A percentile compares a stretch with the other conserved stretches of the same genome.
Evolutionary conservation across 1,140 invertebrate genomes (phyloP).

Genomic region (Steinernema feltiae): DNA sequence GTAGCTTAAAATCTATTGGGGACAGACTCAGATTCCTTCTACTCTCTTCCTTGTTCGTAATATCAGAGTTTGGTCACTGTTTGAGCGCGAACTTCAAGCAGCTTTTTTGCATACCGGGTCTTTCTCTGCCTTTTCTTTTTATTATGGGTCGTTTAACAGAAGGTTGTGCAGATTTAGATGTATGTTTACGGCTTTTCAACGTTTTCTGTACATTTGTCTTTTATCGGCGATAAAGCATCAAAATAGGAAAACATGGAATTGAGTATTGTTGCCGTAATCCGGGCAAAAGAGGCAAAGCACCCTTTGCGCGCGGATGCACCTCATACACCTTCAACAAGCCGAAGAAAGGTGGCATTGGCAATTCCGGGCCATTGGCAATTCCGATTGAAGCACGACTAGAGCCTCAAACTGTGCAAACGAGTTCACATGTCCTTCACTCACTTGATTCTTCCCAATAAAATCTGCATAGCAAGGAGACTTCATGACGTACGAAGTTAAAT

Average conservation of each 20-base stretch:
- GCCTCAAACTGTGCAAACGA: too few relatives aligned
- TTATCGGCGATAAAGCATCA: not conserved
- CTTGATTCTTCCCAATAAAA: too few relatives aligned
- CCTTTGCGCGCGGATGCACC: too few relatives aligned
- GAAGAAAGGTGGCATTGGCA: too few relatives aligned
- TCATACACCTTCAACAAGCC: too few relatives aligned
- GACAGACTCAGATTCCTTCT: not conserved
- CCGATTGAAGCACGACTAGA: too few relatives aligned
- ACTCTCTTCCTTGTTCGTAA: not conserved
- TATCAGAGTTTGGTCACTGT: not conserved
- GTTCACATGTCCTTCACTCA: too few relatives aligned
- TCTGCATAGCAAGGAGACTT: too few relatives aligned
- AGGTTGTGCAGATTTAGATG: slow-evolving; percentile 11
- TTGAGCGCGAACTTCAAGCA: not conserved
- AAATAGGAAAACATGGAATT: not conserved
- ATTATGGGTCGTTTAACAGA: slow-evolving; percentile 18
- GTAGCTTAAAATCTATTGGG: slow-evolving; percentile 5
- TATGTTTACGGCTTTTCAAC: not conserved
- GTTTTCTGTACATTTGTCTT: slow-evolving; percentile 13
- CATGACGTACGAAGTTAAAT: too few relatives aligned
- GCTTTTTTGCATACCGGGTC: slow-evolving; percentile 1
- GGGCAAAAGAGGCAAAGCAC: too few relatives aligned
- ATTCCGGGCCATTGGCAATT: too few relatives aligned
- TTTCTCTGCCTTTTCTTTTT: slow-evolving; percentile 13
- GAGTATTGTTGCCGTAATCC: too few relatives aligned